Conservation (phyloP, 2,888 invertebrate species). For the Aphodius sticticus region DNA sequence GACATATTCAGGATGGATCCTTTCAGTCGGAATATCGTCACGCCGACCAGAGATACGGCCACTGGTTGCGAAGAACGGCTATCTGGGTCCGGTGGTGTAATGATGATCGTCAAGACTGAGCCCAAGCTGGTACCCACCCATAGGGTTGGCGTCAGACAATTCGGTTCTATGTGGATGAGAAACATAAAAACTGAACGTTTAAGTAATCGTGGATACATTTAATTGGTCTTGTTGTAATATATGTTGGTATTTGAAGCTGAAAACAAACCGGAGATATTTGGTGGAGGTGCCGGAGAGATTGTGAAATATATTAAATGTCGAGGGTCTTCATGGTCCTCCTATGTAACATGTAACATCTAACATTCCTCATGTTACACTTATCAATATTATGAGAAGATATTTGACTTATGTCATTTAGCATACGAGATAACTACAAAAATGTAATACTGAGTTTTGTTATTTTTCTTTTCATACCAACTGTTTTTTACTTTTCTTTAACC, state of each 20-base stretch:
- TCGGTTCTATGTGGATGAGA: conserved; percentile 72
- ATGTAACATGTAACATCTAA: too few species aligned
- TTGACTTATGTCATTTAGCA: too few species aligned
- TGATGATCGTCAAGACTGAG: conserved; percentile 91
- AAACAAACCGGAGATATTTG: neutral
- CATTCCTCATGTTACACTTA: too few species aligned
- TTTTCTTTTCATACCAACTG: too few species aligned
- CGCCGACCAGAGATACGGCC: conserved; percentile 91
- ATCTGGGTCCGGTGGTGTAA: conserved; percentile 84
- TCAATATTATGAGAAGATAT: too few species aligned
- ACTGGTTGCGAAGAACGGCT: conserved; percentile 85
- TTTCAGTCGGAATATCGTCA: conserved; percentile 95
- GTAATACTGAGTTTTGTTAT: too few species aligned
- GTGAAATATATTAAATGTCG: too few species aligned
- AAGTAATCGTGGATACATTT: neutral
- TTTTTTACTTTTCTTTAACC: too few species aligned
- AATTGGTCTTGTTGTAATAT: neutral
- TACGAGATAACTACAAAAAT: too few species aligned
- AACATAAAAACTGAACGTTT: neutral
- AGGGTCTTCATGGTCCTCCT: too few species aligned
- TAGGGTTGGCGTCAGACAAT: conserved; percentile 84
- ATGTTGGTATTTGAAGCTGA: neutral
- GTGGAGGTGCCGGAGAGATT: neutral
- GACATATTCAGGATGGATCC: conserved; percentile 94
- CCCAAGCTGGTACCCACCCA: conserved; percentile 99